Evolutionary conservation across 2,113 vertebrate genomes (phyloP).

Genomic region (Spheniscus mendiculus): DNA sequence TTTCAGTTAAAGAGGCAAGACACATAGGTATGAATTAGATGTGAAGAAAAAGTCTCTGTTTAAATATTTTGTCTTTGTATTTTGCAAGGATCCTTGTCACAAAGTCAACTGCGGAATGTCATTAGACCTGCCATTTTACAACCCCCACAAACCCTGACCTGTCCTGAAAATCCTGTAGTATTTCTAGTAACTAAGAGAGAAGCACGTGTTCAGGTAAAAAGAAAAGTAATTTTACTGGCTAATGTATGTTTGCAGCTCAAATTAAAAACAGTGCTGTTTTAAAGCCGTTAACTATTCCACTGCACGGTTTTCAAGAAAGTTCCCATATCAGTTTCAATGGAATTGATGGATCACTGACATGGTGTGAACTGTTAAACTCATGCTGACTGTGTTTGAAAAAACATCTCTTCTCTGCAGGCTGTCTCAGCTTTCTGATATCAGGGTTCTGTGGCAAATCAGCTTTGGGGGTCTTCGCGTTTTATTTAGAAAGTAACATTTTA

Average conservation of each 20-base stretch:
- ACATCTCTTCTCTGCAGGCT: not conserved
- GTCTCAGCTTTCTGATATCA: not conserved
- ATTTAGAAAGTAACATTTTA: not conserved
- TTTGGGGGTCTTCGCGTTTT: not conserved
- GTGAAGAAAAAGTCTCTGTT: not conserved
- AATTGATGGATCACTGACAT: not conserved
- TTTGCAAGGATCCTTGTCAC: slow-evolving; percentile 62
- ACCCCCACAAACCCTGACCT: slow-evolving; percentile 52
- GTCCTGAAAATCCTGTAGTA: not conserved
- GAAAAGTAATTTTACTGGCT: not conserved
- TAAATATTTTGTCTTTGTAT: slow-evolving; percentile 37
- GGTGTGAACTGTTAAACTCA: not conserved
- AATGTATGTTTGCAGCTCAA: not conserved
- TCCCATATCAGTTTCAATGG: not conserved
- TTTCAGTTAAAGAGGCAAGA: not conserved
- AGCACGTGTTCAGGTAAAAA: slow-evolving; percentile 56
- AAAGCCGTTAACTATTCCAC: not conserved
- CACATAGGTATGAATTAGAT: not conserved
- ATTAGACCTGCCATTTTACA: slow-evolving; percentile 78
- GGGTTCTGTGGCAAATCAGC: not conserved
- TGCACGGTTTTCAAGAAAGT: not conserved
- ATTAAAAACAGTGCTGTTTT: not conserved
- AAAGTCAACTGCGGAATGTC: slow-evolving; percentile 37
- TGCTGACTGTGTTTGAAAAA: not conserved
- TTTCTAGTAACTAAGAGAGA: slow-evolving; percentile 30